A percentile compares a stretch with the other conserved stretches of the same genome.
phyloP scores from a whole-genome alignment of 1,140 invertebrate genomes.

The Pissodes strobi region DNA sequence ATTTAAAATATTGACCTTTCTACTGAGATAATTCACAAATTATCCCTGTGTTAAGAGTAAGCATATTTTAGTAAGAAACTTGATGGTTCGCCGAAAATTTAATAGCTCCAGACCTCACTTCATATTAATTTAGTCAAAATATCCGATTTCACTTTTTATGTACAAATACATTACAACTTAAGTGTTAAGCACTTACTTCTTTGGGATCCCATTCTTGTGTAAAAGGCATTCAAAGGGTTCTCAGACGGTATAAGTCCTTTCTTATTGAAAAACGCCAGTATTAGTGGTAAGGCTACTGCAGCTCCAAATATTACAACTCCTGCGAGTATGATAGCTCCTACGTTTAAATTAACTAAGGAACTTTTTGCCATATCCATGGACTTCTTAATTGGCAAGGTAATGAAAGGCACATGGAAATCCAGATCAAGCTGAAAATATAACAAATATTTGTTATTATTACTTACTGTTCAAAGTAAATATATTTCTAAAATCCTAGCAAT shows the following conservation, averaged over 20 bases:
- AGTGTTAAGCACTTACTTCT: slow-evolving; percentile 39
- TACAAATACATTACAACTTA: background rate
- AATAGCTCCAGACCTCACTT: too few relatives aligned
- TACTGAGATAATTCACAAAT: too few relatives aligned
- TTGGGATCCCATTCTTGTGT: background rate
- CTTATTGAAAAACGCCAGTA: slow-evolving; percentile 38
- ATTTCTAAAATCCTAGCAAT: too few relatives aligned
- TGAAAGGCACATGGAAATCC: slow-evolving; percentile 51
- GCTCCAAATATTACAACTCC: slow-evolving; percentile 46
- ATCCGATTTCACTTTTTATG: too few relatives aligned
- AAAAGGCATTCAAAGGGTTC: slow-evolving; percentile 13
- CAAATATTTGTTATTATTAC: too few relatives aligned
- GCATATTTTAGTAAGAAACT: too few relatives aligned
- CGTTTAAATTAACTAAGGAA: slow-evolving; percentile 48
- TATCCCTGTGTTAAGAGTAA: too few relatives aligned
- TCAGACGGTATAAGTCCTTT: slow-evolving; percentile 23
- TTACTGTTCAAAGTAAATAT: too few relatives aligned
- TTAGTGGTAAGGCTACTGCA: slow-evolving; percentile 43
- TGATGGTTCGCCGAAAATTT: too few relatives aligned
- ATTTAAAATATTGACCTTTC: too few relatives aligned
- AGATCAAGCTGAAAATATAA: slow-evolving; percentile 49
- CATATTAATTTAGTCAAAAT: too few relatives aligned
- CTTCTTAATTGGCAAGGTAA: slow-evolving; percentile 51
- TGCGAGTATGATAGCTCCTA: slow-evolving; percentile 46
- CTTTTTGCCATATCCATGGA: slow-evolving; percentile 42